Evolutionary conservation across 2,113 vertebrate genomes (phyloP).

Genomic region (Siphamia tubifer): DNA sequence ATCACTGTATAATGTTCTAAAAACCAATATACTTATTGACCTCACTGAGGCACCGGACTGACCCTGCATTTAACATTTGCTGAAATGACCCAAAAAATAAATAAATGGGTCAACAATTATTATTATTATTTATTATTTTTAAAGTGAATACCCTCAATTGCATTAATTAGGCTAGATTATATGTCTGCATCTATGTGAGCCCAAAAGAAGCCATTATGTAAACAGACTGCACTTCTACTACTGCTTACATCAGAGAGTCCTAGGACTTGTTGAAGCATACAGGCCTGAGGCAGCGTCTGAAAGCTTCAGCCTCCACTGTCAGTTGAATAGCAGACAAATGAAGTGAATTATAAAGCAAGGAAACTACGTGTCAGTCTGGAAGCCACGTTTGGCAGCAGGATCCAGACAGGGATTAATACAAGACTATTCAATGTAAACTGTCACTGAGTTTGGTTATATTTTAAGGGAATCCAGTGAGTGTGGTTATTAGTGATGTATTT

Average conservation of each 20-base stretch:
- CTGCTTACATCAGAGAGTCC: conserved; percentile 15
- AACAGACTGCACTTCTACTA: conserved; percentile 28
- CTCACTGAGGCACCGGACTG: too few relatives aligned
- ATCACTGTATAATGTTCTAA: too few relatives aligned
- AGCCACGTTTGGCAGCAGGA: conserved; percentile 5
- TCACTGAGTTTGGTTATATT: background rate
- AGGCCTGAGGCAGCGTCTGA: conserved; percentile 35
- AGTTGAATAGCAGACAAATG: background rate
- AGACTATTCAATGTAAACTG: background rate
- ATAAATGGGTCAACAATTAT: too few relatives aligned
- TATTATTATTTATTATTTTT: too few relatives aligned
- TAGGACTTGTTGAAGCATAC: conserved; percentile 22
- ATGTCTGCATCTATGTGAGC: background rate
- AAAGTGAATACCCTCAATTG: too few relatives aligned
- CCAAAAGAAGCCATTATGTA: conserved; percentile 29
- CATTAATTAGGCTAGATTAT: background rate
- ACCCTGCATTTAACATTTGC: too few relatives aligned
- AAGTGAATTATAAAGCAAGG: conserved; percentile 14
- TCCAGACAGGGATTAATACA: conserved; percentile 1
- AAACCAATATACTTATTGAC: too few relatives aligned
- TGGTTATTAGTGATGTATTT: background rate
- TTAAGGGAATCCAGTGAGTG: background rate
- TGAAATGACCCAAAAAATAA: too few relatives aligned
- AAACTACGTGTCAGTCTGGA: conserved; percentile 3
- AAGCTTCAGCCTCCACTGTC: conserved; percentile 17